Evolutionary conservation across 2,797 vertebrate genomes (phyloP).

Genomic region (Tauraco hartlaubi): DNA sequence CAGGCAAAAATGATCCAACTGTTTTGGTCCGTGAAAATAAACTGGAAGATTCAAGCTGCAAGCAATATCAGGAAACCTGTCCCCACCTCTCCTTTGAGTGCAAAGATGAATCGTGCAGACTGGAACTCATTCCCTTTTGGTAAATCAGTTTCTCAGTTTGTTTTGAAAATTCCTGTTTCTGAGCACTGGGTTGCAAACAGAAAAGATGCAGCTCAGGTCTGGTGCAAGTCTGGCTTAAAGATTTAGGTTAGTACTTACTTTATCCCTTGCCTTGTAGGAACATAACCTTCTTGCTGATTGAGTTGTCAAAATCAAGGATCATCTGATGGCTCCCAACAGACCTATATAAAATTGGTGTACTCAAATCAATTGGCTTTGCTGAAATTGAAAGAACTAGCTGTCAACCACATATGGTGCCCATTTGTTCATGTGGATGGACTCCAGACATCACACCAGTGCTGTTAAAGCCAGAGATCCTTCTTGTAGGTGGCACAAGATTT

Average conservation of each 20-base stretch:
- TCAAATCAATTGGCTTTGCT: constrained; percentile 57
- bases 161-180: background rate
- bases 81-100: background rate
- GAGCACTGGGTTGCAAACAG: background rate
- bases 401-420: constrained; percentile 16
- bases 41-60: background rate
- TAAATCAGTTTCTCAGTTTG: background rate
- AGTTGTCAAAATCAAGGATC: constrained; percentile 55
- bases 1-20: background rate
- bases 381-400: background rate
- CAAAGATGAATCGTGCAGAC: background rate
- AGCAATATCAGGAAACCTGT: background rate
- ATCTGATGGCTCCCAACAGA: constrained; percentile 61
- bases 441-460: background rate
- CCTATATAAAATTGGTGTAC: constrained; percentile 36
- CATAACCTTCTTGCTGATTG: constrained; percentile 17
- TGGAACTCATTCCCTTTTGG: background rate
- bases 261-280: background rate
- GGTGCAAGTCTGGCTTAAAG: background rate
- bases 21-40: background rate
- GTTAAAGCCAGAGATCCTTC: background rate
- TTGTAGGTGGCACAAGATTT: background rate
- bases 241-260: background rate
- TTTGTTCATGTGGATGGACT: constrained; percentile 30
- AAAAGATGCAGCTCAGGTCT: background rate